Conservation (phyloP, 2,888 invertebrate genomes). For the Lasioglossum vierecki region DNA sequence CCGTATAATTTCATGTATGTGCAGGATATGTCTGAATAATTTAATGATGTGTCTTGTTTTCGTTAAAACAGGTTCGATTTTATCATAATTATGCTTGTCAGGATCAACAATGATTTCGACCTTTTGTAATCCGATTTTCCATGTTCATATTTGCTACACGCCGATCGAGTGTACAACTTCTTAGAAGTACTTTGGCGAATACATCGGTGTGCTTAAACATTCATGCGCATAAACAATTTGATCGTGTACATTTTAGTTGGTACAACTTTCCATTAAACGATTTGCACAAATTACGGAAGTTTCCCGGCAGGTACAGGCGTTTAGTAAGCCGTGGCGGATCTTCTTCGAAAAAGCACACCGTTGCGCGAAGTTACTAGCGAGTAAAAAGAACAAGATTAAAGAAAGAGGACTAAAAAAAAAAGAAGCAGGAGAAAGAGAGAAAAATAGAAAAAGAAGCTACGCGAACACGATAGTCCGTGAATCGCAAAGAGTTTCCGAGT, state of each 20-base stretch:
- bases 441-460: background rate
- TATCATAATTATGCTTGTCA: too few relatives aligned
- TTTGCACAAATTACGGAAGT: conserved; percentile 2
- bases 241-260: background rate
- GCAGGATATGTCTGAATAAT: too few relatives aligned
- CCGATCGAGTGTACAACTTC: too few relatives aligned
- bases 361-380: conserved; percentile 2
- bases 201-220: background rate
- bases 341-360: conserved; percentile 7
- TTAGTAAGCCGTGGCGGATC: conserved; percentile 2
- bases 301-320: background rate
- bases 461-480: background rate
- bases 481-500: conserved; percentile 11
- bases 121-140: too few relatives aligned
- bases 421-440: background rate
- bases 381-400: background rate
- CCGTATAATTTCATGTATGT: too few relatives aligned
- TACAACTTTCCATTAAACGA: background rate
- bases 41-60: too few relatives aligned
- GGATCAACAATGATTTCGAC: too few relatives aligned
- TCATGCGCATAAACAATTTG: background rate
- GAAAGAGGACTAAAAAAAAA: background rate
- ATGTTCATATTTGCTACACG: background rate
- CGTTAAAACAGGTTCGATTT: too few relatives aligned
- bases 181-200: background rate